These are phyloP conservation scores for Melikaiella ostensackeni DNA, from an alignment of 2,888 invertebrate genomes.

Conservation along the genomic window DNA sequence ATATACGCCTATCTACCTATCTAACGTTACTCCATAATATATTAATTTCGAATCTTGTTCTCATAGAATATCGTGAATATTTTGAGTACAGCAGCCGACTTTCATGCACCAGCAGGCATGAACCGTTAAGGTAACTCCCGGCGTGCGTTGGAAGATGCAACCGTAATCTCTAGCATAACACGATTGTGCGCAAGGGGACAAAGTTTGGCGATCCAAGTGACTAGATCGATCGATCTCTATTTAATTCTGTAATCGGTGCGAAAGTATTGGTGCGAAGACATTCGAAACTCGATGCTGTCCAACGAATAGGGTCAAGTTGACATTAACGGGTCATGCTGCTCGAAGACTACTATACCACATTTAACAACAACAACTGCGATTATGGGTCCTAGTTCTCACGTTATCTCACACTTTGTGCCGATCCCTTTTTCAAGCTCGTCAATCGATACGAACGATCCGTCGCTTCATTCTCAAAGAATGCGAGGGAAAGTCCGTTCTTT, in stretches of 20 bases:
- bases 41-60: slow-evolving; percentile 74
- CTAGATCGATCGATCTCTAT: slow-evolving; percentile 61
- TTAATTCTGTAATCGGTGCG: slow-evolving; percentile 23
- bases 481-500: slow-evolving; percentile 14
- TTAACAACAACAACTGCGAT: slow-evolving; percentile 69
- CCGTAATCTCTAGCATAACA: slow-evolving; percentile 31
- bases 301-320: slow-evolving; percentile 41
- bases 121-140: slow-evolving; percentile 71
- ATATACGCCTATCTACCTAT: slow-evolving; percentile 69
- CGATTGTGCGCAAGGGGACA: slow-evolving; percentile 32
- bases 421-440: slow-evolving; percentile 48
- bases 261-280: slow-evolving; percentile 37
- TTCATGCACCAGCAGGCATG: slow-evolving; percentile 68
- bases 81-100: slow-evolving; percentile 73
- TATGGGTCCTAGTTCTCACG: slow-evolving; percentile 46
- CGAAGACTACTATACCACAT: slow-evolving; percentile 70
- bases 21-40: slow-evolving; percentile 69
- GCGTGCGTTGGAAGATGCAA: slow-evolving; percentile 33
- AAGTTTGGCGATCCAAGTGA: slow-evolving; percentile 57
- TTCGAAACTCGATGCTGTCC: slow-evolving; percentile 39
- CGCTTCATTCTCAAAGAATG: slow-evolving; percentile 17
- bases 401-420: slow-evolving; percentile 53
- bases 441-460: slow-evolving; percentile 48
- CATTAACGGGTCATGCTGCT: slow-evolving; percentile 75
- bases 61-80: slow-evolving; percentile 69